Evolutionary conservation across 2,888 invertebrate species (phyloP).

Genomic region (Germaria angustata): DNA sequence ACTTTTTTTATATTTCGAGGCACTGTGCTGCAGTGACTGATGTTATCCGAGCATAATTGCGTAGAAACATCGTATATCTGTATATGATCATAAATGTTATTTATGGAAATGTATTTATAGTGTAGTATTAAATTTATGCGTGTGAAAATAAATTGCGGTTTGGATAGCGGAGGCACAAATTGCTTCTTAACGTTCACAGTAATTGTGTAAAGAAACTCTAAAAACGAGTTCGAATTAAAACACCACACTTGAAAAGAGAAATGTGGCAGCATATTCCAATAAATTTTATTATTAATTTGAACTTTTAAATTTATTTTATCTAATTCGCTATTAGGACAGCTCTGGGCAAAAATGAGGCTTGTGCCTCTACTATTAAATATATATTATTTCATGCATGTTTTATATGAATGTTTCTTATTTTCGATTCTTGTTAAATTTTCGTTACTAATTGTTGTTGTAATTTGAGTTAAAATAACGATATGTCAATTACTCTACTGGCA

Average conservation of each 20-base stretch:
- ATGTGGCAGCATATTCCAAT: too few species aligned
- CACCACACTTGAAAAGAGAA: too few species aligned
- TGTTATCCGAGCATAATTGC: not conserved
- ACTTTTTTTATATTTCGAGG: too few species aligned
- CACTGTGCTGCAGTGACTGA: too few species aligned
- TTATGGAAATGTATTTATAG: not conserved
- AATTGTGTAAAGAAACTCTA: not conserved
- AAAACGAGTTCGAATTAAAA: too few species aligned
- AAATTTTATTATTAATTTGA: too few species aligned
- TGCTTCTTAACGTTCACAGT: not conserved
- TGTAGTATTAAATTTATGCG: not conserved
- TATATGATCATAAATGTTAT: not conserved
- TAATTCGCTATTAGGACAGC: too few species aligned
- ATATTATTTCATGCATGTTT: too few species aligned
- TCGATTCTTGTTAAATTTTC: not conserved
- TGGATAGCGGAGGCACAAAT: not conserved
- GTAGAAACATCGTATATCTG: not conserved
- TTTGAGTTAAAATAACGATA: constrained; percentile 8
- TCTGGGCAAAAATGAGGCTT: too few species aligned
- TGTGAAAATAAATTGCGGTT: not conserved
- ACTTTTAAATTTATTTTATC: too few species aligned
- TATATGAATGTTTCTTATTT: not conserved
- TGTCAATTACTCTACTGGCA: constrained; percentile 25
- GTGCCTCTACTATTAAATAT: too few species aligned
- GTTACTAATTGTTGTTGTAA: not conserved